phyloP scores from a whole-genome alignment of 64 coral and sea anemone genomes.

The Pocillopora damicornis region DNA sequence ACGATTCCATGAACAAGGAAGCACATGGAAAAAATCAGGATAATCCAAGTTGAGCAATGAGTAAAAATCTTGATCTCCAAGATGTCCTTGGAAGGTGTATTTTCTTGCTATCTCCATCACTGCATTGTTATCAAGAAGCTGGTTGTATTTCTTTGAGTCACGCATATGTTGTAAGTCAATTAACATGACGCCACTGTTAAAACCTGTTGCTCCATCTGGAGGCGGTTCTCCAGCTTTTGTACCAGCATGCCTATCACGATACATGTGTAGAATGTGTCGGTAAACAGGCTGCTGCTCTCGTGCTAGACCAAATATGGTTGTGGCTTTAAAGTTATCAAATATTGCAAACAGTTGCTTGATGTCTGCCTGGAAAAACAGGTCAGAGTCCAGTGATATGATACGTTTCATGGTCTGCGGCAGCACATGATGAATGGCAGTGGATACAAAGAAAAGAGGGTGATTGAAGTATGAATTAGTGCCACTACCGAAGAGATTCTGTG shows the following conservation, averaged over 20 bases:
- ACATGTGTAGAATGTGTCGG: conserved; percentile 62
- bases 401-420: conserved; percentile 49
- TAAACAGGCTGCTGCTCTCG: conserved; percentile 78
- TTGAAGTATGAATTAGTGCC: conserved; percentile 58
- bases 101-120: conserved; percentile 62
- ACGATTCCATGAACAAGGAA: conserved; percentile 92
- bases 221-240: conserved; percentile 75
- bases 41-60: conserved; percentile 76
- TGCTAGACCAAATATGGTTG: conserved; percentile 75
- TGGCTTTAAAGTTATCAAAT: conserved; percentile 65
- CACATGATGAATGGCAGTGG: conserved; percentile 61
- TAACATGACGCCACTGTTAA: conserved; percentile 86
- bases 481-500: conserved; percentile 59
- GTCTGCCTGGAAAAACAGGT: conserved; percentile 70
- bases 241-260: conserved; percentile 41
- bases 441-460: conserved; percentile 77
- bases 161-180: conserved; percentile 75
- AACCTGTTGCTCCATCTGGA: conserved; percentile 77
- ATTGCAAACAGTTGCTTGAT: conserved; percentile 82
- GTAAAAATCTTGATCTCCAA: conserved; percentile 97
- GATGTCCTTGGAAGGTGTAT: conserved; percentile 69
- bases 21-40: conserved; percentile 66
- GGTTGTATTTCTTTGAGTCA: conserved; percentile 49
- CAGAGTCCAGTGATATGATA: conserved; percentile 71
- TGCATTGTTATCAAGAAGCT: conserved; percentile 23